Conservation (phyloP, 2,888 invertebrate species). For the Andrena bucephala region DNA sequence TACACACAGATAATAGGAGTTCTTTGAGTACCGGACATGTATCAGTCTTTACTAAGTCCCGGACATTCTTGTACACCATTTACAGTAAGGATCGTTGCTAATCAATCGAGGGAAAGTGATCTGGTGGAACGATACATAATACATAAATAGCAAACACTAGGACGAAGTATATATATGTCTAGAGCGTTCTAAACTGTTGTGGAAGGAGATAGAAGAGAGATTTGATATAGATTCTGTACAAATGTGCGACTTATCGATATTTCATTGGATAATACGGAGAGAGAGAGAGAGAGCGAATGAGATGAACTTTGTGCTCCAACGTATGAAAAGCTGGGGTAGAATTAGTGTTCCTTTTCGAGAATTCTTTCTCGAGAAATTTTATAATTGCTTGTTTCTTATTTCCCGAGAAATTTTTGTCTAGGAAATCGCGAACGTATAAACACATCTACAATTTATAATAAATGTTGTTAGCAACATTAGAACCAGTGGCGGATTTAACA, state of each 20-base stretch:
- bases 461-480: too few species aligned
- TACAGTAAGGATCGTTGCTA: conserved; percentile 28
- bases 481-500: too few species aligned
- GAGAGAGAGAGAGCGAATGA: neutral
- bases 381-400: too few species aligned
- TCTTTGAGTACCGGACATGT: conserved; percentile 11
- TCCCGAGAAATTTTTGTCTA: too few species aligned
- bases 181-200: conserved; percentile 13
- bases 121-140: conserved; percentile 13
- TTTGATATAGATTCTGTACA: conserved; percentile 1
- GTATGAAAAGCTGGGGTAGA: neutral
- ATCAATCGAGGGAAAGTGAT: conserved; percentile 27
- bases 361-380: too few species aligned
- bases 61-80: conserved; percentile 46
- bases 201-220: neutral
- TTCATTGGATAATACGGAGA: neutral
- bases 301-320: conserved; percentile 13
- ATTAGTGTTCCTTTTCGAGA: too few species aligned
- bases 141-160: conserved; percentile 41
- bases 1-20: conserved; percentile 38
- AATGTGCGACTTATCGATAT: neutral
- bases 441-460: too few species aligned
- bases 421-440: too few species aligned
- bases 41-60: conserved; percentile 31
- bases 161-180: neutral